These are phyloP conservation scores for Eustalomyia histrio DNA, from an alignment of 2,888 invertebrate genomes.

Conservation along the genomic window DNA sequence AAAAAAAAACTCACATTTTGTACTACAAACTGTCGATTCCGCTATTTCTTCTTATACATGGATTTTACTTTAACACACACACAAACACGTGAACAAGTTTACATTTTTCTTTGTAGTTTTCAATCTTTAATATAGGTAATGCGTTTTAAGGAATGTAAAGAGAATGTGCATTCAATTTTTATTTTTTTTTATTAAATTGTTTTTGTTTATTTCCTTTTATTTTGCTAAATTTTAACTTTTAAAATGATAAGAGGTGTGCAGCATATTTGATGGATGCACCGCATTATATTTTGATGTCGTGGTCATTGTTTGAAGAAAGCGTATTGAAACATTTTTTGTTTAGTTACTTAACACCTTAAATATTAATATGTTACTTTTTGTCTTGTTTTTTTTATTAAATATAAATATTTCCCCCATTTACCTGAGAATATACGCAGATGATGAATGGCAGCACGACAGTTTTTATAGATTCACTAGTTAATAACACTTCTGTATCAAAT, in stretches of 20 bases:
- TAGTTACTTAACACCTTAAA: slow-evolving; percentile 6
- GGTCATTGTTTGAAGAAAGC: slow-evolving; percentile 18
- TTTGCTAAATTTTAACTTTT: not conserved
- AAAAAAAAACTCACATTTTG: slow-evolving; percentile 10
- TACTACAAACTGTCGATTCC: slow-evolving; percentile 14
- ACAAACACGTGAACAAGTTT: slow-evolving; percentile 51
- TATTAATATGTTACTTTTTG: not conserved
- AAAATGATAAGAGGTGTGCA: not conserved
- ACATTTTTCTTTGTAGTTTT: slow-evolving; percentile 13
- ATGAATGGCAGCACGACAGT: slow-evolving; percentile 31
- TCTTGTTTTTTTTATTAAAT: not conserved
- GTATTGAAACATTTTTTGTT: slow-evolving; percentile 2
- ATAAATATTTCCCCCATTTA: slow-evolving; percentile 11
- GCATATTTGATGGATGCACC: not conserved
- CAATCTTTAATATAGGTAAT: not conserved
- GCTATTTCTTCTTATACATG: slow-evolving; percentile 27
- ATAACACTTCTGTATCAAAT: not conserved
- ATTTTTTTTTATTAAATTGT: not conserved
- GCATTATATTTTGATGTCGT: slow-evolving; percentile 44
- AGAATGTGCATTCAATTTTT: not conserved
- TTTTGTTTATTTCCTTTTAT: not conserved
- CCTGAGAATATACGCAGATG: slow-evolving; percentile 34
- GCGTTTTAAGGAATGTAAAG: not conserved
- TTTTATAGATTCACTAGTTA: slow-evolving; percentile 14
- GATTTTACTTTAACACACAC: slow-evolving; percentile 21